A percentile compares a stretch with the other conserved stretches of the same genome.
Conservation (phyloP, 2,888 invertebrate genomes). For the Acleris sparsana region DNA sequence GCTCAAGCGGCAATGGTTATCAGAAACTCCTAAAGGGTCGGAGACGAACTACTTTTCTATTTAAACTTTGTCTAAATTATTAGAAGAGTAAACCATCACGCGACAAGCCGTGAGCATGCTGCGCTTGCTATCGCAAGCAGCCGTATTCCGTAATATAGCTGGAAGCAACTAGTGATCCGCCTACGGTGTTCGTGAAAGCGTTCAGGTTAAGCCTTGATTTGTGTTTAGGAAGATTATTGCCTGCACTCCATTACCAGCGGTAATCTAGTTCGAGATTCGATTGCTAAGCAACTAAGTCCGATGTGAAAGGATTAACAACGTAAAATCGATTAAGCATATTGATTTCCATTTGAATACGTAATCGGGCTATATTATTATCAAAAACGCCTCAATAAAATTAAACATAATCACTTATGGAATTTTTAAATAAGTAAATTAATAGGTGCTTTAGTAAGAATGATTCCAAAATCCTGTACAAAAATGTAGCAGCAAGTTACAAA, state of each 20-base stretch:
- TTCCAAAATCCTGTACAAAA: background rate
- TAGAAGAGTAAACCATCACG: too few relatives aligned
- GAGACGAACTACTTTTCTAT: too few relatives aligned
- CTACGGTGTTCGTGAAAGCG: slow-evolving; percentile 77
- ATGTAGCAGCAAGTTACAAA: background rate
- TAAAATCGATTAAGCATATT: slow-evolving; percentile 25
- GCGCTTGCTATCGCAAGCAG: slow-evolving; percentile 35
- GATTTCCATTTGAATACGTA: slow-evolving; percentile 24
- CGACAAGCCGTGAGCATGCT: slow-evolving; percentile 7
- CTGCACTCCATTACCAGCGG: slow-evolving; percentile 65
- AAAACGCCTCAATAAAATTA: background rate
- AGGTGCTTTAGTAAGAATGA: background rate
- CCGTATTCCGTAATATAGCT: slow-evolving; percentile 60
- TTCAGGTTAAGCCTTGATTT: slow-evolving; percentile 79
- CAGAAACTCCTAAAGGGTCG: too few relatives aligned
- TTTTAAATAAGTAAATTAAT: background rate
- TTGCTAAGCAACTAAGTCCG: slow-evolving; percentile 46
- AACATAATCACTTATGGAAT: slow-evolving; percentile 7
- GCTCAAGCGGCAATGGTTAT: too few relatives aligned
- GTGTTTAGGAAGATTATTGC: slow-evolving; percentile 79
- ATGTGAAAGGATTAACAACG: slow-evolving; percentile 28
- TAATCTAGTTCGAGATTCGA: slow-evolving; percentile 65
- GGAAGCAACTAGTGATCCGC: slow-evolving; percentile 74
- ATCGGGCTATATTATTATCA: slow-evolving; percentile 10
- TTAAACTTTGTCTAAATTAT: too few relatives aligned